Conservation (phyloP, 2,797 vertebrate species). For the Sarcophilus harrisii region DNA sequence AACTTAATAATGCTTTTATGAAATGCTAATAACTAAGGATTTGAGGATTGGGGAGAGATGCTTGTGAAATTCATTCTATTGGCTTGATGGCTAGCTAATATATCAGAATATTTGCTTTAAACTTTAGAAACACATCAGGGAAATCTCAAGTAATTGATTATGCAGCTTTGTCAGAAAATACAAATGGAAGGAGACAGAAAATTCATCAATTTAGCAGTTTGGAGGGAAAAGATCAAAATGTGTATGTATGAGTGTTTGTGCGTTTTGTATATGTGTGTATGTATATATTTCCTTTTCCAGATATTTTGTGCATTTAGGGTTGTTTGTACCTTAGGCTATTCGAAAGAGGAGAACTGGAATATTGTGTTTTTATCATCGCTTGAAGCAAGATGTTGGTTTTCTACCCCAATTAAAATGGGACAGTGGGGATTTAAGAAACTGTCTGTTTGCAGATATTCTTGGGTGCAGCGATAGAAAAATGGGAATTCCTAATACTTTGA, state of each 20-base stretch:
- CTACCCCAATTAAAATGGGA: constrained; percentile 10
- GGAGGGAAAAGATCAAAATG: not conserved
- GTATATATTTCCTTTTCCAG: not conserved
- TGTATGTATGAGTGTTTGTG: not conserved
- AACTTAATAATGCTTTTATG: constrained; percentile 3
- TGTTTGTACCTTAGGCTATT: not conserved
- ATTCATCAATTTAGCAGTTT: not conserved
- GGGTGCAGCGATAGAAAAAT: not conserved
- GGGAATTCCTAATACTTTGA: not conserved
- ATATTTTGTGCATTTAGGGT: not conserved
- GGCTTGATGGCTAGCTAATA: constrained; percentile 15
- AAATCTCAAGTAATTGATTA: constrained; percentile 51
- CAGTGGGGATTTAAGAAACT: not conserved
- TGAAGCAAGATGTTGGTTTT: constrained; percentile 27
- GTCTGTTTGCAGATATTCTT: constrained; percentile 29
- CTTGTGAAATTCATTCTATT: not conserved
- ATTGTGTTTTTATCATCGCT: not conserved
- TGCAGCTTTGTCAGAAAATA: constrained; percentile 30
- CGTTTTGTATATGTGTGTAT: not conserved
- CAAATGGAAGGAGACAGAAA: not conserved
- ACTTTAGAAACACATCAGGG: constrained; percentile 55
- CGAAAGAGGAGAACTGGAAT: not conserved
- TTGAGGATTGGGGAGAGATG: not conserved
- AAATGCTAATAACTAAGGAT: constrained; percentile 16
- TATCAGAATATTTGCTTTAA: constrained; percentile 43